phyloP scores from a whole-genome alignment of 1,140 invertebrate species.

The Charaxes varanes region DNA sequence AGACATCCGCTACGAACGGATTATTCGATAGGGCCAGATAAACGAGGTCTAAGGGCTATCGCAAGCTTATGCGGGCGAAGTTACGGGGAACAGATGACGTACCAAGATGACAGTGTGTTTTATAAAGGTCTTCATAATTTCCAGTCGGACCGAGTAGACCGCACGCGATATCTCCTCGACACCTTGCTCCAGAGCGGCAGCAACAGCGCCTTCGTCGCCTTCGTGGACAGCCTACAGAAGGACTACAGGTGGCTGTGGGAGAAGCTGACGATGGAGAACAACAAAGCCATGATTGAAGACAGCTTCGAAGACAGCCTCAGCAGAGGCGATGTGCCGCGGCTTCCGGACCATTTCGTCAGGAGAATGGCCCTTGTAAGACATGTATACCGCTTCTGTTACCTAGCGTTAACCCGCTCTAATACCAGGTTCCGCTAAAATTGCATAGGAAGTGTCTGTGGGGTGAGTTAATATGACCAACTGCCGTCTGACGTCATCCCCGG shows the following conservation, averaged over 20 bases:
- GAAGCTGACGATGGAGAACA: slow-evolving; percentile 51
- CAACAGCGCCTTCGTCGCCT: slow-evolving; percentile 52
- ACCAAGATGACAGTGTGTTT: too few relatives aligned
- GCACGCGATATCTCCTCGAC: slow-evolving; percentile 54
- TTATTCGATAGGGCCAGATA: too few relatives aligned
- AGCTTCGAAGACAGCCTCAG: slow-evolving; percentile 62
- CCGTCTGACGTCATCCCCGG: too few relatives aligned
- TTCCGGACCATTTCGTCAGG: slow-evolving; percentile 68
- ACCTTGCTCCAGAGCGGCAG: slow-evolving; percentile 42
- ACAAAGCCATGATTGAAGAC: slow-evolving; percentile 45
- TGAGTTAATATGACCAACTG: too few relatives aligned
- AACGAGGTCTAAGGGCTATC: too few relatives aligned
- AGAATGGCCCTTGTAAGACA: slow-evolving; percentile 61
- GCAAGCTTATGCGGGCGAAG: too few relatives aligned
- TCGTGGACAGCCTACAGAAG: slow-evolving; percentile 64
- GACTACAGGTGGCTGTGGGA: slow-evolving; percentile 72
- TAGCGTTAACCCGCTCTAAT: too few relatives aligned
- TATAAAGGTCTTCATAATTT: slow-evolving; percentile 13
- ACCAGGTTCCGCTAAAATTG: too few relatives aligned
- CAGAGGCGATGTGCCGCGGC: slow-evolving; percentile 71
- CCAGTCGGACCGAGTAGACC: slow-evolving; percentile 44
- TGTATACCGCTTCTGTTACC: too few relatives aligned
- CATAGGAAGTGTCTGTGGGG: too few relatives aligned
- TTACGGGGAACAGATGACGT: too few relatives aligned
- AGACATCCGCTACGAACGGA: too few relatives aligned